phyloP scores from a whole-genome alignment of 2,113 vertebrate genomes.

The Limnothrissa miodon region DNA sequence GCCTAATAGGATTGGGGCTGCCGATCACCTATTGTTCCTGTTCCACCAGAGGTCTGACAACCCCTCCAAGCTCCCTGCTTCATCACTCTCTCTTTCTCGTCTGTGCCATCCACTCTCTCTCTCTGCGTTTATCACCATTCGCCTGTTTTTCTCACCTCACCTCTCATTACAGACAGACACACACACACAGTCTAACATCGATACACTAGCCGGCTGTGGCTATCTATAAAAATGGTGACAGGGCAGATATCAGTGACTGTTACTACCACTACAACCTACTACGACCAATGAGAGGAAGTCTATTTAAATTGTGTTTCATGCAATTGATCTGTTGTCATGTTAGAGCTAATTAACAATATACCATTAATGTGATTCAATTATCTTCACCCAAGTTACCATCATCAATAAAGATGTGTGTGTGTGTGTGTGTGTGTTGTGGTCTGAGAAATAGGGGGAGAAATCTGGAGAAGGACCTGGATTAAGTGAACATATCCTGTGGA shows the following conservation, averaged over 20 bases:
- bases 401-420: neutral
- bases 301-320: neutral
- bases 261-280: too few species aligned
- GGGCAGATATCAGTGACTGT: neutral
- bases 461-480: neutral
- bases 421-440: neutral
- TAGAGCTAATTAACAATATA: neutral
- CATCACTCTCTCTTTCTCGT: constrained; percentile 48
- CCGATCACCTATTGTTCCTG: constrained; percentile 46
- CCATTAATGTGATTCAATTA: neutral
- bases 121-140: neutral
- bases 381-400: neutral
- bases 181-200: constrained; percentile 36
- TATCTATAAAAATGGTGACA: neutral
- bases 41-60: constrained; percentile 40
- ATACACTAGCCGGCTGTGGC: constrained; percentile 47
- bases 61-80: constrained; percentile 51
- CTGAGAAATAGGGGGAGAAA: neutral
- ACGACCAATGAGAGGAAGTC: neutral
- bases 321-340: constrained; percentile 5
- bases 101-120: constrained; percentile 36
- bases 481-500: neutral
- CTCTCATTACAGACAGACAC: constrained; percentile 56
- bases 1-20: constrained; percentile 73
- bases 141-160: constrained; percentile 2